Conservation (phyloP, 2,113 vertebrate species). For the Formicarius rufipectus region DNA sequence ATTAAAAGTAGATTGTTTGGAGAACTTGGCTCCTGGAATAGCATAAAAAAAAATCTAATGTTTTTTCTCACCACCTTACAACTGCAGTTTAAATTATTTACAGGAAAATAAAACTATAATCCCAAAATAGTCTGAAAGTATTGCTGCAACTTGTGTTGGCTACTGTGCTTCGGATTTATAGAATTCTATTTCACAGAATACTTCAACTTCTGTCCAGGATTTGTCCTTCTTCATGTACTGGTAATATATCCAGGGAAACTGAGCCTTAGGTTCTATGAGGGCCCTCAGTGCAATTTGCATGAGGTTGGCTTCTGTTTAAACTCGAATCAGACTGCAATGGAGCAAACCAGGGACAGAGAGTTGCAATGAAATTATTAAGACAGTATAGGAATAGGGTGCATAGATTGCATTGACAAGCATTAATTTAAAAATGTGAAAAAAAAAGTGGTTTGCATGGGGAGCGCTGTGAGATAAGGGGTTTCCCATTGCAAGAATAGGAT, state of each 20-base stretch:
- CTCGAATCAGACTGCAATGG: not conserved
- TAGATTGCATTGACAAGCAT: not conserved
- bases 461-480: fast-evolving
- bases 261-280: not conserved
- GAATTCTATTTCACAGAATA: not conserved
- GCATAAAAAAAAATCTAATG: not conserved
- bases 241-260: not conserved
- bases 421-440: not conserved
- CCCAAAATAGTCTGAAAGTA: not conserved
- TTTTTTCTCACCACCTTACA: not conserved
- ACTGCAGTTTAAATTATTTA: not conserved
- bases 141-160: not conserved
- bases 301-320: not conserved
- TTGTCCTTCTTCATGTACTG: not conserved
- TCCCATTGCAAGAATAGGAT: not conserved
- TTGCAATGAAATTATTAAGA: not conserved
- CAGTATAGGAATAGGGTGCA: not conserved
- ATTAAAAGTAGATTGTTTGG: not conserved
- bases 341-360: not conserved
- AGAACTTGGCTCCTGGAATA: not conserved
- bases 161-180: not conserved
- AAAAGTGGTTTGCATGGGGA: not conserved
- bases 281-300: fast-evolving
- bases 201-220: not conserved
- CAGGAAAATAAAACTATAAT: not conserved